These are phyloP conservation scores for Spatulosminthurus flaviceps DNA, from an alignment of 2,888 invertebrate genomes.

Conservation along the genomic window DNA sequence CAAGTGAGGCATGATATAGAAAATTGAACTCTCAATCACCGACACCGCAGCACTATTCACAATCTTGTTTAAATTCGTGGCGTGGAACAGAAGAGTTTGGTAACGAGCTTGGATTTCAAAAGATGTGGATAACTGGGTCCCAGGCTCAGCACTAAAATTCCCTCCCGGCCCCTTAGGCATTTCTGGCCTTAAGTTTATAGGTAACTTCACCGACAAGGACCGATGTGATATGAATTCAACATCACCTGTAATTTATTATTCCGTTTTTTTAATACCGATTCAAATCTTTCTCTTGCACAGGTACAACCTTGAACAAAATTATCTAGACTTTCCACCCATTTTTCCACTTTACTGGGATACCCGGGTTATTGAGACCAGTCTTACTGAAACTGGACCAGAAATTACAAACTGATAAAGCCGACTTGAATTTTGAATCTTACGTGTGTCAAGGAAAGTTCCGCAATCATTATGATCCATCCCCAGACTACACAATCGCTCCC, in stretches of 20 bases:
- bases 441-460: conserved; percentile 46
- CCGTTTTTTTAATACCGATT: too few relatives aligned
- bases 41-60: conserved; percentile 54
- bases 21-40: conserved; percentile 45
- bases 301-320: too few relatives aligned
- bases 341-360: too few relatives aligned
- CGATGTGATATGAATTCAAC: conserved; percentile 40
- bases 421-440: conserved; percentile 47
- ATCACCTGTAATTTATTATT: conserved; percentile 35
- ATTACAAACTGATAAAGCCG: too few relatives aligned
- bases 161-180: background rate
- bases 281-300: too few relatives aligned
- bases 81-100: conserved; percentile 37
- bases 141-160: background rate
- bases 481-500: conserved; percentile 8
- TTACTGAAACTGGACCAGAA: too few relatives aligned
- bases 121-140: background rate
- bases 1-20: conserved; percentile 53
- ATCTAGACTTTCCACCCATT: too few relatives aligned
- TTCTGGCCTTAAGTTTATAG: background rate
- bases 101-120: conserved; percentile 29
- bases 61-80: conserved; percentile 40
- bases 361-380: too few relatives aligned
- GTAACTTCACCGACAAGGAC: conserved; percentile 26
- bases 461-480: conserved; percentile 1